Base-by-base conservation (phyloP, 92 coral and sea anemone species). In the Epizoanthus stellaris region DNA sequence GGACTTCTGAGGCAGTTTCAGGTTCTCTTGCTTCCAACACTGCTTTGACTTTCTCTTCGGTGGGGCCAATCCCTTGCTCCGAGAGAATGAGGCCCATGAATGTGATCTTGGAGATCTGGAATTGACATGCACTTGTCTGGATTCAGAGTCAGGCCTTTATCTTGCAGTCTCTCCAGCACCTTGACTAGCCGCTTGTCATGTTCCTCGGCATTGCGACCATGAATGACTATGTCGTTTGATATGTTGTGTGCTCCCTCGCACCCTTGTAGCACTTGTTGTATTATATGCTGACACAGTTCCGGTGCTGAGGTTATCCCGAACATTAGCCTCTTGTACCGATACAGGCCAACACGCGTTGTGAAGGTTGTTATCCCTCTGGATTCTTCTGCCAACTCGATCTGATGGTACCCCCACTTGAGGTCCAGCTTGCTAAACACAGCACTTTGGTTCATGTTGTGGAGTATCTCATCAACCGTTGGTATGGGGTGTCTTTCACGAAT, bases 301-400 rank as follows among this genome's bases (percentile, higher is more conserved):
- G 70, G 70, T 21, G 70, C 70, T 3, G 70, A 65, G 25, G 70
- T 65, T 21, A 65, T 65, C 20, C 76, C 76, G n/a, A 71, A 71
- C 76, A 71, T 71, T 71, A 71, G 47, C 30, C 76, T 20, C 16
- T 71, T 71, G 47, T 71, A 71, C 47, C 76, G 12, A 71, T 34
- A 71, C 77, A 34, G 47, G 21, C 77, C 34, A 38, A 11, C 39
- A 39, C 0, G 77, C 11, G 77, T 34, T n/a, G 76, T 71, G 76
- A 71, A 71, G 19, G 68, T 81, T 39, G 86, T 81, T 21, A 81
- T 61, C 20, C 66, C 64, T 52, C 77, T 82, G 4, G 87, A 82
- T 82, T 82, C 58, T 25, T 67, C 79, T 23, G 25, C 86, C 66
- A 82, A 82, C 39, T 82, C 86, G 49, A 82, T 82, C 30, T 82